Evolutionary conservation across 2,797 vertebrate genomes (phyloP).

Genomic region (Telmatherina bonti): DNA sequence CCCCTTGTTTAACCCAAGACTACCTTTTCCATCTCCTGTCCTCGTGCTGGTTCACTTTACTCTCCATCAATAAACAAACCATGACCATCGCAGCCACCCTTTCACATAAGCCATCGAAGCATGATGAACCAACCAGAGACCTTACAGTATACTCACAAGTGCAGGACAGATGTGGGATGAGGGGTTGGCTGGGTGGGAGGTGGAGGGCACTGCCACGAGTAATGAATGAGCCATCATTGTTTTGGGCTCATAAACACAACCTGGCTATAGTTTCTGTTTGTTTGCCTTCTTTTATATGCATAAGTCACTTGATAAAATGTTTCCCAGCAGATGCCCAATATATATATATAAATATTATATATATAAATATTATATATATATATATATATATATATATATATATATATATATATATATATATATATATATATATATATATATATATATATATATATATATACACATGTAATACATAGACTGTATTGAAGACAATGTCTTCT

Average conservation of each 20-base stretch:
- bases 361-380: no score
- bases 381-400: no score
- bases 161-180: slow-evolving; percentile 51
- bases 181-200: slow-evolving; percentile 19
- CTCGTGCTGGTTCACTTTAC: slow-evolving; percentile 54
- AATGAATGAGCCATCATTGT: slow-evolving; percentile 31
- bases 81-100: slow-evolving; percentile 36
- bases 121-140: slow-evolving; percentile 34
- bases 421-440: no score
- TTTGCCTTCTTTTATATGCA: slow-evolving; percentile 10
- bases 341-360: no score
- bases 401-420: no score
- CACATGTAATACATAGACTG: not conserved
- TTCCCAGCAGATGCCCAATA: slow-evolving; percentile 53
- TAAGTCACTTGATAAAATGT: slow-evolving; percentile 18
- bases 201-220: slow-evolving; percentile 38
- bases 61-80: slow-evolving; percentile 70
- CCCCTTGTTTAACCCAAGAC: slow-evolving; percentile 36
- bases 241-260: slow-evolving; percentile 66
- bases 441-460: no score
- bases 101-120: slow-evolving; percentile 49
- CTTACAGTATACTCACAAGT: slow-evolving; percentile 6
- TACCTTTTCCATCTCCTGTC: slow-evolving; percentile 35
- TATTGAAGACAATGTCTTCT: not conserved
- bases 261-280: slow-evolving; percentile 27